Conservation (phyloP, 2,113 vertebrate genomes). For the Varanus komodoensis region DNA sequence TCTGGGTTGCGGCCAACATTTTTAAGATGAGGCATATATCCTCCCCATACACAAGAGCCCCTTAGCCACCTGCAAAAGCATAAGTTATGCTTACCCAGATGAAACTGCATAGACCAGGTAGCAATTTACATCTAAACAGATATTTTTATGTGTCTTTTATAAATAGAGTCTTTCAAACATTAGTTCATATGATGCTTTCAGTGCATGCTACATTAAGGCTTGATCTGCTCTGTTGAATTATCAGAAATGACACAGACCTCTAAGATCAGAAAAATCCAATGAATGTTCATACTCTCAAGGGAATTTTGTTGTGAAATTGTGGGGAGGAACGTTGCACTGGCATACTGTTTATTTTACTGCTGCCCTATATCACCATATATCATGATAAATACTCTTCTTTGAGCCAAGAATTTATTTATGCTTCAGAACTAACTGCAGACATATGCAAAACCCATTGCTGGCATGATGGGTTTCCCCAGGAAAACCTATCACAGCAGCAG, state of each 20-base stretch:
- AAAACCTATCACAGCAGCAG: too few relatives aligned
- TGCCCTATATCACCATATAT: not conserved
- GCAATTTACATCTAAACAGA: conserved; percentile 29
- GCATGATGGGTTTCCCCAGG: too few relatives aligned
- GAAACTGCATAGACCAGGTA: conserved; percentile 25
- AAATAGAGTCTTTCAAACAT: conserved; percentile 27
- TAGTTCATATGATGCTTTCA: conserved; percentile 56
- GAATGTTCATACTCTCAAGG: conserved; percentile 23
- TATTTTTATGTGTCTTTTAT: conserved; percentile 5
- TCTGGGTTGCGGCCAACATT: not conserved
- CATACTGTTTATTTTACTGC: conserved; percentile 16
- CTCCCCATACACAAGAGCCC: not conserved
- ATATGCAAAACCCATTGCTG: not conserved
- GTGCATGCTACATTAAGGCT: conserved; percentile 27
- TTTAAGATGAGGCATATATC: not conserved
- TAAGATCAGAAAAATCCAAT: conserved; percentile 67
- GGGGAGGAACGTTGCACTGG: conserved; percentile 25
- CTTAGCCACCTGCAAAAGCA: conserved; percentile 29
- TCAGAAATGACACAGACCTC: conserved; percentile 49
- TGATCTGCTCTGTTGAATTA: conserved; percentile 51
- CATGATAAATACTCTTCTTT: not conserved
- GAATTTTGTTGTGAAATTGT: conserved; percentile 42
- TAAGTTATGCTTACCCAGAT: conserved; percentile 20
- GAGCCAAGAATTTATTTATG: not conserved
- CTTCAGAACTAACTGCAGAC: not conserved